These are phyloP conservation scores for Dolichallabes microphthalmus DNA, from an alignment of 2,113 vertebrate genomes.

Conservation along the genomic window DNA sequence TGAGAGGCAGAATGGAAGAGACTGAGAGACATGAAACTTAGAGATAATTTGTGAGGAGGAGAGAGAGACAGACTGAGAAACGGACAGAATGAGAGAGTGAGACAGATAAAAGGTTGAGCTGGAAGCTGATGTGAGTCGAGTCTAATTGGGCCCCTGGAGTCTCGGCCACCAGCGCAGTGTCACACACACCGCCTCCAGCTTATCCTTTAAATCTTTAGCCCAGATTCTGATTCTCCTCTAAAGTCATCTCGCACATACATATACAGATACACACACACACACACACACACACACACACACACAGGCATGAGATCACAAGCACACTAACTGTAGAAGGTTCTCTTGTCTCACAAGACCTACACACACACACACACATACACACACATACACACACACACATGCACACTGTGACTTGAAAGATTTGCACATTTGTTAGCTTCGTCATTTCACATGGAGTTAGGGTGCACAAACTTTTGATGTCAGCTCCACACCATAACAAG, in stretches of 20 bases:
- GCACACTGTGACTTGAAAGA: too few species aligned
- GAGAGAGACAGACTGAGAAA: background rate
- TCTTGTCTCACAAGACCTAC: too few species aligned
- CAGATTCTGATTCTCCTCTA: slow-evolving; percentile 25
- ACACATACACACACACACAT: too few species aligned
- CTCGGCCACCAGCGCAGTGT: slow-evolving; percentile 20
- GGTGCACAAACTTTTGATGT: too few species aligned
- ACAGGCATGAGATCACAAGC: background rate
- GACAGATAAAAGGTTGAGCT: background rate
- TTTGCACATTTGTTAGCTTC: too few species aligned
- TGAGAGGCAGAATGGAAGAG: background rate
- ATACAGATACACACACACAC: slow-evolving; percentile 26
- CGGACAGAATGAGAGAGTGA: background rate
- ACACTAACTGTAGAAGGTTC: background rate
- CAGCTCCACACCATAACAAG: too few species aligned
- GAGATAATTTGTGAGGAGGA: background rate
- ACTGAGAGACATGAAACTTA: background rate
- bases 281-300: slow-evolving; percentile 27
- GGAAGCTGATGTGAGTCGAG: slow-evolving; percentile 11
- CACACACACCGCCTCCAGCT: slow-evolving; percentile 12
- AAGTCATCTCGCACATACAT: slow-evolving; percentile 1
- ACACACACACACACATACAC: background rate
- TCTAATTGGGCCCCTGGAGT: slow-evolving; percentile 51
- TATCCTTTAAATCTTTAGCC: slow-evolving; percentile 45
- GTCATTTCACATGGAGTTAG: too few species aligned